phyloP scores from a whole-genome alignment of 2,888 invertebrate genomes.

The Sepiola atlantica region DNA sequence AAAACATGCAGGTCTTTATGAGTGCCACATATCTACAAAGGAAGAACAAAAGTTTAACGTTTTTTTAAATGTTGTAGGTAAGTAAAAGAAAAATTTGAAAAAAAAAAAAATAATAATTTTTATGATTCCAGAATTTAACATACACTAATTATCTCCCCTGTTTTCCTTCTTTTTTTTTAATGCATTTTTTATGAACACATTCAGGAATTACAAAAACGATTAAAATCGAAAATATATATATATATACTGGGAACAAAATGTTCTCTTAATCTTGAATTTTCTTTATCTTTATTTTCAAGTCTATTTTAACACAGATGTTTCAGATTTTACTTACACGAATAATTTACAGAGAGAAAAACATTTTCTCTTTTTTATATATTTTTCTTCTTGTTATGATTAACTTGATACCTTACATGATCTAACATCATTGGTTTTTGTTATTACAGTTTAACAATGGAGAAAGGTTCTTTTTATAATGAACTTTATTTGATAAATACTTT shows the following conservation, averaged over 20 bases:
- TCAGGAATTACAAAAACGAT: not conserved
- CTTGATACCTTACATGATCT: not conserved
- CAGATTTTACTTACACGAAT: not conserved
- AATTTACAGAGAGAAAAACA: not conserved
- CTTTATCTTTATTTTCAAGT: not conserved
- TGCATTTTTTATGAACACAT: not conserved
- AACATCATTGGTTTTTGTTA: conserved; percentile 11
- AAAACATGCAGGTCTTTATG: conserved; percentile 62
- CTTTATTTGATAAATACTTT: not conserved
- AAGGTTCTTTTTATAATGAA: not conserved
- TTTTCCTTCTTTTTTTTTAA: not conserved
- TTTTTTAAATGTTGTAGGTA: conserved; percentile 61
- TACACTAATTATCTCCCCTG: not conserved
- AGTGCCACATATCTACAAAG: conserved; percentile 65
- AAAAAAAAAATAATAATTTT: not conserved
- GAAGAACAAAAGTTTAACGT: conserved; percentile 60
- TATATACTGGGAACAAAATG: not conserved
- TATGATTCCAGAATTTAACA: not conserved
- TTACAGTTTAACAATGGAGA: not conserved
- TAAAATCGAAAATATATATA: not conserved
- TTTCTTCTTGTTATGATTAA: not conserved
- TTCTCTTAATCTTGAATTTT: not conserved
- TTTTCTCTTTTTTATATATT: not conserved
- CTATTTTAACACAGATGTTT: not conserved
- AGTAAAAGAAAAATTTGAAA: conserved; percentile 42